These are phyloP conservation scores for Saxidomus purpurata DNA, from an alignment of 1,140 invertebrate genomes.

Conservation along the genomic window DNA sequence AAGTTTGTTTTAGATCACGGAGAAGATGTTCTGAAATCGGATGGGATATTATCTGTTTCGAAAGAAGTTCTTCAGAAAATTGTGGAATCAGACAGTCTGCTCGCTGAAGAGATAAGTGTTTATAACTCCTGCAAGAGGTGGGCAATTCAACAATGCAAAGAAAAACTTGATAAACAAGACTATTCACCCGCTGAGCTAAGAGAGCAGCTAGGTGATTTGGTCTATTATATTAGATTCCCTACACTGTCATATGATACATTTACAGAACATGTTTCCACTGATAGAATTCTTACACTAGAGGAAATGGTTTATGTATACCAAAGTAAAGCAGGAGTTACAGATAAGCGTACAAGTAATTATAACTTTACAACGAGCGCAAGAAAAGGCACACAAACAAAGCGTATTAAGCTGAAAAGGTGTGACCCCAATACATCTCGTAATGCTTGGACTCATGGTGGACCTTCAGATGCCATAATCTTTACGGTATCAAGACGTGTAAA, in stretches of 20 bases:
- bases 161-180: not conserved
- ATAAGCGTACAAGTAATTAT: not conserved
- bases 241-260: not conserved
- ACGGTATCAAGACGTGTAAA: no score
- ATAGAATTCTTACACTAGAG: not conserved
- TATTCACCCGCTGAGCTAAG: not conserved
- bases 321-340: no score
- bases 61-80: no score
- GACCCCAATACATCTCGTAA: no score
- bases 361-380: no score
- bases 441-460: no score
- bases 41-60: no score
- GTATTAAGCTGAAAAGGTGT: no score
- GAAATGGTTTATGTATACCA: not conserved
- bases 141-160: no score
- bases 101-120: conserved; percentile 1
- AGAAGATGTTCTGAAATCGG: not conserved
- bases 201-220: no score
- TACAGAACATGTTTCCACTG: not conserved
- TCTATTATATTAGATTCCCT: not conserved
- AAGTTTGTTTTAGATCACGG: not conserved
- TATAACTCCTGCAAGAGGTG: conserved; percentile 30
- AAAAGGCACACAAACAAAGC: no score
- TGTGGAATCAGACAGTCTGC: not conserved
- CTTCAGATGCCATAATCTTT: no score